A percentile compares a stretch with the other conserved stretches of the same genome.
These are phyloP conservation scores for Diaperis boleti DNA, from an alignment of 2,888 invertebrate species.

Conservation along the genomic window DNA sequence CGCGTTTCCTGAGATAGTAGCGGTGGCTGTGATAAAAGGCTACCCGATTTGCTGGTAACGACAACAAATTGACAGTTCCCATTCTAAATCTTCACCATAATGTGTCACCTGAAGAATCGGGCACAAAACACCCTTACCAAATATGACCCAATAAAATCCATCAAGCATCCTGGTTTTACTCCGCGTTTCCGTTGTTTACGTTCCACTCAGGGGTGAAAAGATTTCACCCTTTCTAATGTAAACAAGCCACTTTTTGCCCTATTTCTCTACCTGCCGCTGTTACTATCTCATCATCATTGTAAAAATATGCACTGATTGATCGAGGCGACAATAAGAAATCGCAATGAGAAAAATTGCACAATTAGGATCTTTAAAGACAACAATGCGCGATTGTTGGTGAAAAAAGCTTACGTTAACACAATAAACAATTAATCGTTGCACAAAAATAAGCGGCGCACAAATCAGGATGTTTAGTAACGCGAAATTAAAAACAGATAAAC, in stretches of 20 bases:
- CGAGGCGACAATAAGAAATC: neutral
- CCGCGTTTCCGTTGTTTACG: slow-evolving; percentile 17
- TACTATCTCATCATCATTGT: too few relatives aligned
- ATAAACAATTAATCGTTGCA: slow-evolving; percentile 53
- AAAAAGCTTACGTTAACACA: slow-evolving; percentile 47
- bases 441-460: slow-evolving; percentile 50
- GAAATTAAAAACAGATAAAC: slow-evolving; percentile 58
- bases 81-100: too few relatives aligned
- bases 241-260: slow-evolving; percentile 10
- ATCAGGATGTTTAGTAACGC: slow-evolving; percentile 58
- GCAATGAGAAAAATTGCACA: slow-evolving; percentile 12
- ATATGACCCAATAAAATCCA: slow-evolving; percentile 46
- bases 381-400: slow-evolving; percentile 40
- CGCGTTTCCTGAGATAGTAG: too few relatives aligned
- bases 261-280: slow-evolving; percentile 13
- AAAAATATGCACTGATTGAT: too few relatives aligned
- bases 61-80: too few relatives aligned
- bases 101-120: slow-evolving; percentile 15
- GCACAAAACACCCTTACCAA: slow-evolving; percentile 30
- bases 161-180: slow-evolving; percentile 26
- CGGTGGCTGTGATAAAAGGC: too few relatives aligned
- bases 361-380: neutral
- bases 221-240: slow-evolving; percentile 26
- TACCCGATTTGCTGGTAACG: too few relatives aligned
- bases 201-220: slow-evolving; percentile 15